phyloP scores from a whole-genome alignment of 2,113 vertebrate species.

The Melanostigma gelatinosum region DNA sequence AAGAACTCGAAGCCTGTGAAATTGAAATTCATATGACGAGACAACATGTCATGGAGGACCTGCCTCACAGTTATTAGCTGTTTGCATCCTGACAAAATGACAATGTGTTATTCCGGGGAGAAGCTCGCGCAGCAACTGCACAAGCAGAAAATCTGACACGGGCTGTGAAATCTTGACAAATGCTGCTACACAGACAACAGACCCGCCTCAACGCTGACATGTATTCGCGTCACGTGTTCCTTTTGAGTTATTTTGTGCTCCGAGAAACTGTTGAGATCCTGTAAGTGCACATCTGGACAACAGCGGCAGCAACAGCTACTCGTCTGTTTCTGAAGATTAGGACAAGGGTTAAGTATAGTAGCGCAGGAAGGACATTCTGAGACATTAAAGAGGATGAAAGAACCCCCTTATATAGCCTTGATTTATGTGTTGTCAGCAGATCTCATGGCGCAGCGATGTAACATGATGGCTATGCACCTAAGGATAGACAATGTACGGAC shows the following conservation, averaged over 20 bases:
- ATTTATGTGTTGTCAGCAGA: slow-evolving; percentile 51
- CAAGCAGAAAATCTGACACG: not conserved
- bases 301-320: slow-evolving; percentile 48
- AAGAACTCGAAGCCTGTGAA: slow-evolving; percentile 23
- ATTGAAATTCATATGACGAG: slow-evolving; percentile 32
- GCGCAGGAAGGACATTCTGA: slow-evolving; percentile 52
- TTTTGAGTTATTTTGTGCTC: slow-evolving; percentile 47
- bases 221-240: slow-evolving; percentile 23
- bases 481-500: slow-evolving; percentile 11
- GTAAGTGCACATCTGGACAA: slow-evolving; percentile 66
- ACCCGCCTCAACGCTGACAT: not conserved
- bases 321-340: slow-evolving; percentile 58
- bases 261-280: slow-evolving; percentile 44
- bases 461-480: slow-evolving; percentile 42
- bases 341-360: slow-evolving; percentile 29
- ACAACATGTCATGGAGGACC: slow-evolving; percentile 4
- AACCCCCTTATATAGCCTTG: slow-evolving; percentile 34
- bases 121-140: slow-evolving; percentile 14
- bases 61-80: slow-evolving; percentile 14
- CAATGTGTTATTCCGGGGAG: slow-evolving; percentile 5
- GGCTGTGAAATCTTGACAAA: slow-evolving; percentile 35
- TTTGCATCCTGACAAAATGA: slow-evolving; percentile 28
- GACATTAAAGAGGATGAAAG: slow-evolving; percentile 52
- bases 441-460: slow-evolving; percentile 34
- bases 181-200: slow-evolving; percentile 20